These are phyloP conservation scores for Drosophila differens DNA, from an alignment of 2,888 invertebrate genomes.

Conservation along the genomic window DNA sequence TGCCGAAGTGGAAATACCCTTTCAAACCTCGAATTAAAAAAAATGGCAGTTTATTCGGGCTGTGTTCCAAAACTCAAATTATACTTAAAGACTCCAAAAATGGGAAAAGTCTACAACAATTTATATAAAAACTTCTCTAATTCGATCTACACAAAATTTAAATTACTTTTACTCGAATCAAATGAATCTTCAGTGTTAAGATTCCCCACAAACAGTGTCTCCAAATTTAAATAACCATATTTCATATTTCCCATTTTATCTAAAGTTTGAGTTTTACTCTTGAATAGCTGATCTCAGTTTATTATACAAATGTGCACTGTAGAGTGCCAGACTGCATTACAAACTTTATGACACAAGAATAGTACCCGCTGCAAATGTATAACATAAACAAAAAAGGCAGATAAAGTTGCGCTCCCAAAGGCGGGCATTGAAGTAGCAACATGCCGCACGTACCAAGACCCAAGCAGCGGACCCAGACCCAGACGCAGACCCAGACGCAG, in stretches of 20 bases:
- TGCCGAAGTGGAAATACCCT: not conserved
- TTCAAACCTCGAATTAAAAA: no score
- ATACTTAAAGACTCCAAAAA: not conserved
- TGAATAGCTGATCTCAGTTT: not conserved
- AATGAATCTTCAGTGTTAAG: not conserved
- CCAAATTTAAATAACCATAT: not conserved
- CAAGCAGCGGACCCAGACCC: constrained; percentile 30
- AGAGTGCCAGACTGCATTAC: not conserved
- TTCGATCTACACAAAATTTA: no score
- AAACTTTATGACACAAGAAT: not conserved
- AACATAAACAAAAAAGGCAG: constrained; percentile 26
- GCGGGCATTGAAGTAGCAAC: constrained; percentile 45
- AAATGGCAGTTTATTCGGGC: not conserved
- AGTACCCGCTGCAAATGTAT: not conserved
- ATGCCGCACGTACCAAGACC: constrained; percentile 70
- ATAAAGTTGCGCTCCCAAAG: constrained; percentile 53
- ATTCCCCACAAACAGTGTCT: not conserved
- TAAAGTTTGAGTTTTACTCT: not conserved
- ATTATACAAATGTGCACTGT: not conserved
- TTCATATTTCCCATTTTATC: not conserved
- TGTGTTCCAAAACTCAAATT: not conserved
- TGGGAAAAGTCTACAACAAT: not conserved
- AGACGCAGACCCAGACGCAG: constrained; percentile 21
- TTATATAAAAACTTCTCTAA: not conserved
- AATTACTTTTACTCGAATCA: not conserved